These are phyloP conservation scores for Drosophila ananassae DNA, from an alignment of 1,140 invertebrate species.

Conservation along the genomic window DNA sequence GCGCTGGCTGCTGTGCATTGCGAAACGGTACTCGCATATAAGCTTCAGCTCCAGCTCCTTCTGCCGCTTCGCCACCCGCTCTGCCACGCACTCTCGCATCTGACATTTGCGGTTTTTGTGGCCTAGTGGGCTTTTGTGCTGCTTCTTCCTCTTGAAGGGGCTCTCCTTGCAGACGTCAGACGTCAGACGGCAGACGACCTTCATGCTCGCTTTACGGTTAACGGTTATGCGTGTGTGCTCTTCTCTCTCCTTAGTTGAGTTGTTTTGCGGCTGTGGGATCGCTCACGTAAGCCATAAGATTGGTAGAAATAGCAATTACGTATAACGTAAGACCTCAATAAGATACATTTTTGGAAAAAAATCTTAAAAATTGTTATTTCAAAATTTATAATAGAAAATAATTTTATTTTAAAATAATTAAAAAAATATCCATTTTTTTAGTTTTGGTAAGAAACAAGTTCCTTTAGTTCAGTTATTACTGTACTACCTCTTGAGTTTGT, in stretches of 20 bases:
- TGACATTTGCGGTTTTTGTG: constrained; percentile 45
- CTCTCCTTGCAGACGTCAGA: constrained; percentile 55
- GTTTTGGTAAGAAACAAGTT: too few species aligned
- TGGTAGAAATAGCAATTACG: background rate
- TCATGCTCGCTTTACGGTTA: constrained; percentile 70
- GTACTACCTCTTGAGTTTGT: constrained; percentile 3
- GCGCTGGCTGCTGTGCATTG: constrained; percentile 46
- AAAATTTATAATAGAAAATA: too few species aligned
- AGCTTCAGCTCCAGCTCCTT: constrained; percentile 17
- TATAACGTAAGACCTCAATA: background rate
- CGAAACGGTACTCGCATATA: constrained; percentile 55
- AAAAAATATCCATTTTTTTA: too few species aligned
- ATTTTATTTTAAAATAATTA: too few species aligned
- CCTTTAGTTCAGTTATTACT: background rate
- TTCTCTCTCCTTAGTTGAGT: constrained; percentile 24
- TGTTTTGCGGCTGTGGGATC: constrained; percentile 17
- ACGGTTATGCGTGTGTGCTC: constrained; percentile 58
- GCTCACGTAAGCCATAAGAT: constrained; percentile 64
- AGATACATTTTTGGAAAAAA: background rate
- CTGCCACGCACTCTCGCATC: constrained; percentile 8
- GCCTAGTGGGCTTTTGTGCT: constrained; percentile 20
- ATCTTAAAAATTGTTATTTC: background rate
- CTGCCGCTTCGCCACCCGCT: constrained; percentile 4
- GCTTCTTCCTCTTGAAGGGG: constrained; percentile 17
- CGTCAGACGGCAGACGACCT: constrained; percentile 68